Evolutionary conservation across 2,797 vertebrate species (phyloP).

Genomic region (Enteromius paludinosus): DNA sequence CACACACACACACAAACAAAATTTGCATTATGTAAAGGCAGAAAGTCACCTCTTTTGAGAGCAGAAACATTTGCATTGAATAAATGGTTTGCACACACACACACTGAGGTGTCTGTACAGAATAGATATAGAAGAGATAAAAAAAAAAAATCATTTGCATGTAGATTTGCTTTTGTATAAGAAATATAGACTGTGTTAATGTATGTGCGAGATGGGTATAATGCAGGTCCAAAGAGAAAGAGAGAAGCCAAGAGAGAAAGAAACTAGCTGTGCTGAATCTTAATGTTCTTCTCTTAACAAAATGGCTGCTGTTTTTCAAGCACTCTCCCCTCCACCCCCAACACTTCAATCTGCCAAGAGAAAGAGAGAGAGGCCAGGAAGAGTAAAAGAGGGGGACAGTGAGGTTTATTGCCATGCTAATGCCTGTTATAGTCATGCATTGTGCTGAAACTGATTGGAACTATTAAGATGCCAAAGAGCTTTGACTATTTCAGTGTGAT

Average conservation of each 20-base stretch:
- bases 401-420: conserved; percentile 48
- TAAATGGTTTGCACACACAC: background rate
- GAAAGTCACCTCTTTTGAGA: conserved; percentile 9
- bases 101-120: background rate
- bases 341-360: conserved; percentile 30
- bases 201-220: background rate
- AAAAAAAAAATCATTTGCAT: conserved; percentile 2
- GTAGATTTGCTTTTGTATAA: conserved; percentile 14
- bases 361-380: conserved; percentile 2
- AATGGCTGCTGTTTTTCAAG: conserved; percentile 35
- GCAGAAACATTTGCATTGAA: conserved; percentile 26
- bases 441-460: conserved; percentile 38
- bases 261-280: conserved; percentile 28
- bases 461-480: conserved; percentile 24
- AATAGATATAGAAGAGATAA: background rate
- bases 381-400: conserved; percentile 5
- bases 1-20: conserved; percentile 7
- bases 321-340: conserved; percentile 15
- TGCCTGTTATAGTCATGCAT: conserved; percentile 31
- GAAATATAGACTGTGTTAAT: background rate
- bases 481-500: conserved; percentile 28
- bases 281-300: conserved; percentile 32
- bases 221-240: conserved; percentile 9
- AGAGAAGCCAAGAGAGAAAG: conserved; percentile 24
- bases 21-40: conserved; percentile 43